Base-by-base conservation (phyloP, 2,797 vertebrate genomes). In the Emys orbicularis region DNA sequence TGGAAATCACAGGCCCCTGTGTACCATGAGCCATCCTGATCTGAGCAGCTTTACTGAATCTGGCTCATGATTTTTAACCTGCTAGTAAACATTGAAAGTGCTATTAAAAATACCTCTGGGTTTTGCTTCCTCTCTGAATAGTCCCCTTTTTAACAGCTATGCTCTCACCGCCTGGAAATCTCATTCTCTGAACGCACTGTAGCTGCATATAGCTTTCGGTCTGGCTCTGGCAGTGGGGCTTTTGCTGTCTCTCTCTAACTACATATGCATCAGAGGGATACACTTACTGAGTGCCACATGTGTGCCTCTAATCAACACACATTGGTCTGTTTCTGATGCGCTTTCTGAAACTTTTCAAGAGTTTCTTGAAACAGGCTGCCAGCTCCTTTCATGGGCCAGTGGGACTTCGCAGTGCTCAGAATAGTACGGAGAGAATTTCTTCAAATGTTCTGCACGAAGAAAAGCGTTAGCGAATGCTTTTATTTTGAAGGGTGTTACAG, bases 141-240 rank as follows among this genome's bases (percentile, higher is more conserved):
- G 44, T 54, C 2, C 34, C 41, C 8, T 13, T 93, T 6, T 79
- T 84, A 74, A 74, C 84, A 83, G 27, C 92, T 86, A 54, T 10
- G 21, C 4, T 57, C 57, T 57, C 68, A 27, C 49, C 16, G 87
- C 68, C 15, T n/a, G 76, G 56, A 31, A 53, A 5, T 57, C 50
- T 90, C 4, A 0, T 13, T 81, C 54, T 89, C 29, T 15, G 0
- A 76, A 86, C 0, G 0, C 4, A 21, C 57, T 0, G 2, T 37
- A 54, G 79, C 53, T 6, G 41, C 4, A 56, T 31, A n/a, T n/a
- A 9, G 27, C 74, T 1, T 3, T 79, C 1, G 5, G 61, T 0
- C 1, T 8, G 74, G 53, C 61, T 0, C 1, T 8, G 74, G 53
- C 61, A 44, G n/a, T 1, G 4, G 37, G 49, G 5, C 12, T 9